phyloP scores from a whole-genome alignment of 2,797 vertebrate species.

The Etheostoma perlongum region DNA sequence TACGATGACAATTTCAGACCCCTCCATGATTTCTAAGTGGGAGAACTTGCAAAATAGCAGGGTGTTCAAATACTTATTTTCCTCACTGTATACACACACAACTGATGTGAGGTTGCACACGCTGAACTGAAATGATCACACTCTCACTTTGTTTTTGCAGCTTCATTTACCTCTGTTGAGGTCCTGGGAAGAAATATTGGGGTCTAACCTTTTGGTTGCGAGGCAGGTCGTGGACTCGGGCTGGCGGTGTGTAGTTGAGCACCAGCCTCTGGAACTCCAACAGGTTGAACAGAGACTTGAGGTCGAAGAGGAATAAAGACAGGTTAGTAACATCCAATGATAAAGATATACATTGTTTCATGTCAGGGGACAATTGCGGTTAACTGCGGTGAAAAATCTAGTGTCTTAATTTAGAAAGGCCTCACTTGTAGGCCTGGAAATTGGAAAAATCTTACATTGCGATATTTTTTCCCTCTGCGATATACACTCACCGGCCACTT shows the following conservation, averaged over 20 bases:
- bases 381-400: background rate
- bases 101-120: no score
- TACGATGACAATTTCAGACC: no score
- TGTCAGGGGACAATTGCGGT: background rate
- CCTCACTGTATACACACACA: background rate
- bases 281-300: conserved; percentile 96
- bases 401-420: background rate
- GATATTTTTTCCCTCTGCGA: no score
- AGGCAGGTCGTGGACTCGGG: conserved; percentile 92
- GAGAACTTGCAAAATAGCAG: no score
- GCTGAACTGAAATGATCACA: conserved; percentile 3
- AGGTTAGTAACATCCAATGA: background rate
- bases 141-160: background rate
- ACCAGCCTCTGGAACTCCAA: conserved; percentile 98
- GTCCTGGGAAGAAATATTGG: background rate
- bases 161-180: background rate
- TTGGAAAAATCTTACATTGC: no score
- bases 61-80: no score
- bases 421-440: no score
- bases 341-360: background rate
- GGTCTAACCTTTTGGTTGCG: conserved; percentile 95
- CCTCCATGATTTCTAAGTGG: no score
- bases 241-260: conserved; percentile 93
- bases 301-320: conserved; percentile 5
- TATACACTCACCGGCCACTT: no score